Conservation (phyloP, 2,113 vertebrate species). For the Phaethornis superciliosus region DNA sequence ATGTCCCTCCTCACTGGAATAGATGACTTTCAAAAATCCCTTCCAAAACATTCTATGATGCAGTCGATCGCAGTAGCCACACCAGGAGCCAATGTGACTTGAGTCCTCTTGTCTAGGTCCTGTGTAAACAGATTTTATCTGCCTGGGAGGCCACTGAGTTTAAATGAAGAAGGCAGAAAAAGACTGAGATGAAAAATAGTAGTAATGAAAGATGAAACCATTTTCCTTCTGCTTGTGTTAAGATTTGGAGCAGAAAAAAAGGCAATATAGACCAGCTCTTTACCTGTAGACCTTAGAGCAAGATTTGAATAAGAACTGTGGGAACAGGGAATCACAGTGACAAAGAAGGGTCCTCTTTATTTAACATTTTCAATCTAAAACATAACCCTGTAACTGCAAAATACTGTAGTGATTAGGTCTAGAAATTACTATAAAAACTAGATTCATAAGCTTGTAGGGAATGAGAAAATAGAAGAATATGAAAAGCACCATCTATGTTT, state of each 20-base stretch:
- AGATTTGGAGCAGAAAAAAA: background rate
- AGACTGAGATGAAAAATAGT: background rate
- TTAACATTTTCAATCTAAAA: background rate
- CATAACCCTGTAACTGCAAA: background rate
- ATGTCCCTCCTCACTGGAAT: background rate
- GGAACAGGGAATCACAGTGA: background rate
- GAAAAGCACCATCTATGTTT: background rate
- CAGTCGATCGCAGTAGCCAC: background rate
- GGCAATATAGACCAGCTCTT: background rate
- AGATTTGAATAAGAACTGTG: background rate
- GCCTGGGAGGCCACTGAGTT: background rate
- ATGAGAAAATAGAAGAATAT: background rate
- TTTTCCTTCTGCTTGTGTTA: background rate
- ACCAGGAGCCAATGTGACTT: background rate
- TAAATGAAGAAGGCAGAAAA: background rate
- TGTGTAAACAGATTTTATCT: background rate
- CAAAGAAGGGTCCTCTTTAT: background rate
- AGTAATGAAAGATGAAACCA: background rate
- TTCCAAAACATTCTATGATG: background rate
- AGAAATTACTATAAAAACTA: background rate
- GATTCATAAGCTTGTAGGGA: background rate
- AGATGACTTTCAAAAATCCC: background rate
- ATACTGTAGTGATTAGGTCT: background rate
- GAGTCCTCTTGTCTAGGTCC: background rate
- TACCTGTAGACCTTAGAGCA: background rate